Evolutionary conservation across 2,113 vertebrate genomes (phyloP).

Genomic region (Rhadina sibilatrix): DNA sequence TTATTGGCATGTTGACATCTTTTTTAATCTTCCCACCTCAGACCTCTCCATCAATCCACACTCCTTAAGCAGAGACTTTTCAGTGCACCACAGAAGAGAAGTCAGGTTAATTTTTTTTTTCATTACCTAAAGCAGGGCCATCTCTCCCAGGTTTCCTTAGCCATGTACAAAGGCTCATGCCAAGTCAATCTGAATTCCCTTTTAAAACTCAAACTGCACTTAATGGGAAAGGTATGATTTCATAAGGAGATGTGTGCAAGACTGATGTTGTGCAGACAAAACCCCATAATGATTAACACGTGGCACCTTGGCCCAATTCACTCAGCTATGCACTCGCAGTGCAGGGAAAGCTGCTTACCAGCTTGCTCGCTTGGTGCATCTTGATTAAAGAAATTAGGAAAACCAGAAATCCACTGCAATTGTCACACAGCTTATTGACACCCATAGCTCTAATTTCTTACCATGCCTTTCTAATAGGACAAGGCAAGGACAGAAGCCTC

Average conservation of each 20-base stretch:
- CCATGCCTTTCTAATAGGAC: background rate
- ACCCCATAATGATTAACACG: slow-evolving; percentile 53
- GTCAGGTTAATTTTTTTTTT: background rate
- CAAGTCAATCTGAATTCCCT: slow-evolving; percentile 33
- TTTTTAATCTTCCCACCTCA: slow-evolving; percentile 29
- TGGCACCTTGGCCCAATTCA: slow-evolving; percentile 1
- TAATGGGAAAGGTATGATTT: slow-evolving; percentile 64
- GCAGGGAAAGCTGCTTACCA: background rate
- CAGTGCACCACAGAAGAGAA: background rate
- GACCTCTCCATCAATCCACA: background rate
- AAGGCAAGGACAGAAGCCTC: background rate
- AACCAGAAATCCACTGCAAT: background rate
- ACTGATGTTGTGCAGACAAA: slow-evolving; percentile 53
- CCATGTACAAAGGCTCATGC: background rate
- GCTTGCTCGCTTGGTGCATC: background rate
- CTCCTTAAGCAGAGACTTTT: background rate
- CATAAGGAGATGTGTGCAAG: slow-evolving; percentile 45
- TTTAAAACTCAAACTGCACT: slow-evolving; percentile 32
- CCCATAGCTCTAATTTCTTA: background rate
- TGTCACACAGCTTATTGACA: background rate
- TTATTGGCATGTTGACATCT: slow-evolving; percentile 31
- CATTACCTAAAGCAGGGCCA: background rate
- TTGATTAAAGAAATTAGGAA: background rate
- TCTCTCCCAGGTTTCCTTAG: background rate
- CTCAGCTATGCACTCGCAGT: background rate